A percentile compares a stretch with the other conserved stretches of the same genome.
These are phyloP conservation scores for Lethenteron camtschaticum DNA, from an alignment of 2,113 vertebrate genomes.

Conservation along the genomic window DNA sequence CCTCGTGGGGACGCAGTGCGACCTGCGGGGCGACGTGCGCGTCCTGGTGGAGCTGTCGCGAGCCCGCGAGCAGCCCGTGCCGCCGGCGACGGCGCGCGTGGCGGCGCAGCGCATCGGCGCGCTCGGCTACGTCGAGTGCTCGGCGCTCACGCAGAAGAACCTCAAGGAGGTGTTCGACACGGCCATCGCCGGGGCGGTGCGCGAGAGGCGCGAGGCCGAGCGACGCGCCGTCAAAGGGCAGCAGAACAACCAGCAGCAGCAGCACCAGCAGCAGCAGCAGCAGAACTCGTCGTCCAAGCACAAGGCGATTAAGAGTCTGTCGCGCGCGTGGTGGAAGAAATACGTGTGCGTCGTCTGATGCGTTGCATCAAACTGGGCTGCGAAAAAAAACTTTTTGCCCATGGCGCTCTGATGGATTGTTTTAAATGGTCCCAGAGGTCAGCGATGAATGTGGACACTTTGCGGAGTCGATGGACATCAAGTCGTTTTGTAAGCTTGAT, in stretches of 20 bases:
- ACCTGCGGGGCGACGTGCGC: constrained; percentile 42
- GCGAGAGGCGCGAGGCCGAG: constrained; percentile 4
- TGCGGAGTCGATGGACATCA: no score
- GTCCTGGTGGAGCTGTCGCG: constrained; percentile 36
- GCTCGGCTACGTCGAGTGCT: constrained; percentile 41
- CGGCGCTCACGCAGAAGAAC: constrained; percentile 47
- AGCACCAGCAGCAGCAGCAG: constrained; percentile 22
- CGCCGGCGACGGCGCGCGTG: constrained; percentile 22
- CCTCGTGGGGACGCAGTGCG: constrained; percentile 44
- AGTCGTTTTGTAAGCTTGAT: no score
- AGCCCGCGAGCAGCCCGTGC: constrained; percentile 27
- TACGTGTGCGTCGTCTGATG: constrained; percentile 26
- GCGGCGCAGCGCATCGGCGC: constrained; percentile 33
- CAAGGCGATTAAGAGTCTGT: constrained; percentile 45
- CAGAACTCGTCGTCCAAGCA: constrained; percentile 32
- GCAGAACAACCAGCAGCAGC: constrained; percentile 8
- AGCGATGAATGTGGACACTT: no score
- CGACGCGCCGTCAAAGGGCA: no score
- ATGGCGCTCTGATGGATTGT: no score
- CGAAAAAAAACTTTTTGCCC: no score
- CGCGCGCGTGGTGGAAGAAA: constrained; percentile 56
- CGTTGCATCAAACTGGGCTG: no score
- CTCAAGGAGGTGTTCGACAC: constrained; percentile 49
- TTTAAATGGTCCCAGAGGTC: no score
- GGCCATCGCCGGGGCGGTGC: constrained; percentile 35